These are phyloP conservation scores for Liparis tanakae DNA, from an alignment of 2,797 vertebrate species.

Conservation along the genomic window DNA sequence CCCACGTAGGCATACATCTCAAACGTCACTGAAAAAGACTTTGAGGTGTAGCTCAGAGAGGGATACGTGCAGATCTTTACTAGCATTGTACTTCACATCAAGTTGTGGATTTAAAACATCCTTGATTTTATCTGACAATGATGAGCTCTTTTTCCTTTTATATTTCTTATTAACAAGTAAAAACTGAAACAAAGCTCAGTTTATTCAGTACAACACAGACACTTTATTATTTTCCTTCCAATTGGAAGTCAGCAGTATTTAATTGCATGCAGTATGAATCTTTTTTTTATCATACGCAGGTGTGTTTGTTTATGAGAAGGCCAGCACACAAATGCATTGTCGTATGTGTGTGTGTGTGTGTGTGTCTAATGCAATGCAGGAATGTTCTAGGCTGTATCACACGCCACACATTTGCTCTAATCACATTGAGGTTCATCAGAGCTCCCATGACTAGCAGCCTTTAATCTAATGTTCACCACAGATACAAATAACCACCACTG, in stretches of 20 bases:
- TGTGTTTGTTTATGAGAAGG: slow-evolving; percentile 19
- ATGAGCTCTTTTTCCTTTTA: not conserved
- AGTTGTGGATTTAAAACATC: slow-evolving; percentile 6
- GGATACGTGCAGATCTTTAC: slow-evolving; percentile 1
- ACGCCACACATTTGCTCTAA: slow-evolving; percentile 79
- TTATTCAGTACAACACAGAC: not conserved
- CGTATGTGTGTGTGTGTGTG: slow-evolving; percentile 9
- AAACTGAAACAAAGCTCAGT: no score
- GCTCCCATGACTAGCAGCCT: slow-evolving; percentile 76
- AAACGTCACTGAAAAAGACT: not conserved
- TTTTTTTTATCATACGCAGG: not conserved
- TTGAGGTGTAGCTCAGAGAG: not conserved
- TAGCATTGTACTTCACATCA: not conserved
- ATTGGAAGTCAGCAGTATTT: not conserved
- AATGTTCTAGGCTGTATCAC: slow-evolving; percentile 81
- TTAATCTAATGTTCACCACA: slow-evolving; percentile 79
- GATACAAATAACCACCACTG: slow-evolving; percentile 54
- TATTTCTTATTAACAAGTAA: not conserved
- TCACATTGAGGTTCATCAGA: slow-evolving; percentile 74
- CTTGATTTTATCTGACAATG: not conserved
- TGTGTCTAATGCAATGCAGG: slow-evolving; percentile 58
- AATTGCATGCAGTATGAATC: not conserved
- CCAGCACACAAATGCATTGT: slow-evolving; percentile 6
- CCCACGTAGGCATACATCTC: not conserved
- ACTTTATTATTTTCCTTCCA: not conserved